These are phyloP conservation scores for Brachionus rubens DNA, from an alignment of 1,140 invertebrate species.

Conservation along the genomic window DNA sequence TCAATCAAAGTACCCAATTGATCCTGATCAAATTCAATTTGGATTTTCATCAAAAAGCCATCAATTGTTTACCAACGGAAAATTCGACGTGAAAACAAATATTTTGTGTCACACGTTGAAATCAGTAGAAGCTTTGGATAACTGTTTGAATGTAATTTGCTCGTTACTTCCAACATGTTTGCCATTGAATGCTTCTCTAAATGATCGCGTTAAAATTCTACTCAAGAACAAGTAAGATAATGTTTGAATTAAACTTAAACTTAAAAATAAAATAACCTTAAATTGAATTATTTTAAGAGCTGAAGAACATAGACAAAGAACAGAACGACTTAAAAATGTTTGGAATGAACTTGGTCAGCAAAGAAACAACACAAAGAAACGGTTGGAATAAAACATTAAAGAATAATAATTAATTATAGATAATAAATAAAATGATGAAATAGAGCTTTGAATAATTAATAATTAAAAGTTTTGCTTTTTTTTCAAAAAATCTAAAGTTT, in stretches of 20 bases:
- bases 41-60: not conserved
- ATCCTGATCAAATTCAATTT: not conserved
- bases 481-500: too few species aligned
- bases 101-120: not conserved
- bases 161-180: not conserved
- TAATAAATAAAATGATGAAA: too few species aligned
- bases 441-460: too few species aligned
- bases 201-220: conserved; percentile 8
- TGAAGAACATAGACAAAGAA: not conserved
- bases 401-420: too few species aligned
- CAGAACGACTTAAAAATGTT: not conserved
- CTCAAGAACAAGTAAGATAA: not conserved
- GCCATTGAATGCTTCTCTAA: conserved; percentile 13
- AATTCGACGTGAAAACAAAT: not conserved
- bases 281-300: too few species aligned
- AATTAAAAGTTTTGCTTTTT: too few species aligned
- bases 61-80: not conserved
- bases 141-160: not conserved
- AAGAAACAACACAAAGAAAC: conserved; percentile 3
- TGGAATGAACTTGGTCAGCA: conserved; percentile 1
- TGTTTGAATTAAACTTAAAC: not conserved
- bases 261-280: not conserved
- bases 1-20: not conserved
- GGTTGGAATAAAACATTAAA: too few species aligned
- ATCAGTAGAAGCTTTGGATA: not conserved